phyloP scores from a whole-genome alignment of 2,888 invertebrate genomes.

The Nephrotoma guestfalica region DNA sequence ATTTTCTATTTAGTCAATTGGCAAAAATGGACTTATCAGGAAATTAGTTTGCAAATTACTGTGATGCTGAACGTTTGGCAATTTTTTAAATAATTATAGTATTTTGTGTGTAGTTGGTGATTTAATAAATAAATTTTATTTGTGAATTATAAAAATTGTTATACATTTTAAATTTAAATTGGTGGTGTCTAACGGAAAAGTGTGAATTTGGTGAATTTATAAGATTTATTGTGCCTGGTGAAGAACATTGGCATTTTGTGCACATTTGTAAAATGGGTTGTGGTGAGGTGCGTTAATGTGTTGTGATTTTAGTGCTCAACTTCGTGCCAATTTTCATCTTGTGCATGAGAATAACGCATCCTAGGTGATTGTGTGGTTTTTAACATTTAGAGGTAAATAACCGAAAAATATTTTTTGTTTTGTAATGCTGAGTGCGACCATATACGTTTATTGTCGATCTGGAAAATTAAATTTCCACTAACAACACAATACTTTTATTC shows the following conservation, averaged over 20 bases:
- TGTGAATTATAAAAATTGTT: background rate
- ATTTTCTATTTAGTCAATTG: background rate
- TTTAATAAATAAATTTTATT: background rate
- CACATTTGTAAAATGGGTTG: background rate
- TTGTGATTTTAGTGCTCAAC: background rate
- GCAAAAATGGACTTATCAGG: background rate
- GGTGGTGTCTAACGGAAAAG: background rate
- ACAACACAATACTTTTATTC: background rate
- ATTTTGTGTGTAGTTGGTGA: too few relatives aligned
- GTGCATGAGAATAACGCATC: background rate
- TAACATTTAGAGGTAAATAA: background rate
- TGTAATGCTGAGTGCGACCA: background rate
- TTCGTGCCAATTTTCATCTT: background rate
- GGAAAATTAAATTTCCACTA: background rate
- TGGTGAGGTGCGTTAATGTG: background rate
- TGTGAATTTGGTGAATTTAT: background rate
- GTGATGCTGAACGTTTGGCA: background rate
- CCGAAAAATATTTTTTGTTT: background rate
- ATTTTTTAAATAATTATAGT: background rate
- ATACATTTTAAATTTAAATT: background rate
- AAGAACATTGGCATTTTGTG: background rate
- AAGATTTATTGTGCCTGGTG: background rate
- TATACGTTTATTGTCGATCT: background rate
- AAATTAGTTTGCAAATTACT: background rate
- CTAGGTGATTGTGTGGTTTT: background rate